Evolutionary conservation across 2,888 invertebrate genomes (phyloP), one percentile per base, ranked within the genome.

Genomic region (Ligdia adustata): DNA sequence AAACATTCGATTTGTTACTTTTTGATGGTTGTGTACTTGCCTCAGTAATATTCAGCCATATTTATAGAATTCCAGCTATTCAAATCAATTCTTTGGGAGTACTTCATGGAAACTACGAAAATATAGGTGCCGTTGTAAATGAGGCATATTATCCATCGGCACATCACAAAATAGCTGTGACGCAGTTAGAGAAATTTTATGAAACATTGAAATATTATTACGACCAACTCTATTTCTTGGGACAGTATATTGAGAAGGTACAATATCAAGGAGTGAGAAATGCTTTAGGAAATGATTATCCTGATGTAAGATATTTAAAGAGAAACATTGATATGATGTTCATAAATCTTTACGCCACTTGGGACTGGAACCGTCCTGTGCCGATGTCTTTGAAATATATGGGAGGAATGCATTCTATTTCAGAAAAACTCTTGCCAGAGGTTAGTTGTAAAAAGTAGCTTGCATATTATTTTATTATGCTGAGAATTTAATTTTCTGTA

Each of bases 311-410:
- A 2, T 46, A 50, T 2, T 16, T 55, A 12, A 38, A 50, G 7
- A 55, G 49, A 1, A 52, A 47, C 34, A n/a, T 57, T 1, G 55
- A 60, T 11, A 46, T 60, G 57, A 11, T 60, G 7, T 55, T 57
- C 12, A 28, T 68, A 11, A 72, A 69, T 43, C 44, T 62, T 1
- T 55, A 67, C 54, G 64, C 66, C 0, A 38, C 64, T 11, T 72
- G 69, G 69, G 69, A 64, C 13, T 51, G 45, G 4, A 69, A 69
- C 38, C 62, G 66, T 5, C 72, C 71, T 2, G 65, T 70, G 14
- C 67, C 71, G 4, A 57, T 68, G 1, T 64, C 60, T 37, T 44
- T 69, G 5, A 34, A 69, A 24, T 69, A 66, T 37, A 61, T 70
- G 38, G 69, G 72, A 24, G 66, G 66, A 1, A 41, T 70, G 15